phyloP scores from a whole-genome alignment of 2,113 vertebrate genomes.

The Notechis scutatus region DNA sequence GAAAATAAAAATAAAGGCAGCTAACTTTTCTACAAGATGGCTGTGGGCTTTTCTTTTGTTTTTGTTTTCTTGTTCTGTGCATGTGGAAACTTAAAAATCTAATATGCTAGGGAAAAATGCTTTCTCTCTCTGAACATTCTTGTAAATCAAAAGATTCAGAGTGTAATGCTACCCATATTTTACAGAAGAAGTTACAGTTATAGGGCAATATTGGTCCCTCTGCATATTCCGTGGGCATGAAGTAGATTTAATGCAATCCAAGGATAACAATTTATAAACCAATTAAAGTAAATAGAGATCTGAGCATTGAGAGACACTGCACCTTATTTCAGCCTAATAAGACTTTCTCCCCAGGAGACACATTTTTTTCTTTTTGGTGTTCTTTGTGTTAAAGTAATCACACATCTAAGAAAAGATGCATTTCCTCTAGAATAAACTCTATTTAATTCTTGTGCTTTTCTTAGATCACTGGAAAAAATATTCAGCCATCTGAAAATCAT shows the following conservation, averaged over 20 bases:
- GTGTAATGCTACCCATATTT: not conserved
- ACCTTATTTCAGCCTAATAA: conserved; percentile 39
- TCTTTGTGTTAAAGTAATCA: conserved; percentile 27
- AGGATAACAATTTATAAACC: conserved; percentile 32
- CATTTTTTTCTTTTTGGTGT: conserved; percentile 29
- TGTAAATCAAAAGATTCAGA: conserved; percentile 31
- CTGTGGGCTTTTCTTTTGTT: not conserved
- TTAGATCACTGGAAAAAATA: not conserved
- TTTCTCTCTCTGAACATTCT: conserved; percentile 4
- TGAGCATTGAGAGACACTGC: not conserved
- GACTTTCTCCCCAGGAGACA: conserved; percentile 13
- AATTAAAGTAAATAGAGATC: conserved; percentile 27
- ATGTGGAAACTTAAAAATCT: not conserved
- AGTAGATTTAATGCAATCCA: conserved; percentile 28
- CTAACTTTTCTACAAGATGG: not conserved
- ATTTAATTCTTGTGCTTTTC: conserved; percentile 18
- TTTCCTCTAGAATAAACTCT: conserved; percentile 19
- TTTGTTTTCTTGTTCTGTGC: conserved; percentile 24
- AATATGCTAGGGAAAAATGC: conserved; percentile 12
- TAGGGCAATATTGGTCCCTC: conserved; percentile 32
- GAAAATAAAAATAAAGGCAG: not conserved
- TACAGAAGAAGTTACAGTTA: conserved; percentile 26
- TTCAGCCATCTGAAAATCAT: not conserved
- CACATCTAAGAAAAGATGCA: conserved; percentile 17
- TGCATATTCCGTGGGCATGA: conserved; percentile 30